Evolutionary conservation across 2,113 vertebrate species (phyloP).

Genomic region (Nerophis ophidion): DNA sequence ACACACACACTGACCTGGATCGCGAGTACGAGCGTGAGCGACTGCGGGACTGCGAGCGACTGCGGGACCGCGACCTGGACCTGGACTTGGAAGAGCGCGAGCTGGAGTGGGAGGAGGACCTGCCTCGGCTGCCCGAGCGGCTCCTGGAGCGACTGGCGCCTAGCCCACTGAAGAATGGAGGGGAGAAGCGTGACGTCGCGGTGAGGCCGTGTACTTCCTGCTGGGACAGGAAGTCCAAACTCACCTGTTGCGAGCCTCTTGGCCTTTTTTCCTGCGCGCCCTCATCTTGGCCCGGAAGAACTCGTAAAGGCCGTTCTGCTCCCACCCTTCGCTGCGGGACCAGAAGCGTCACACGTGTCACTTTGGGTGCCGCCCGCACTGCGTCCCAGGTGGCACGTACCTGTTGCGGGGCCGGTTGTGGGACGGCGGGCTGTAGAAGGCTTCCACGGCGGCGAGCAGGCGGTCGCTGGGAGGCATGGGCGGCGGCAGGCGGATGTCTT

Average conservation of each 20-base stretch:
- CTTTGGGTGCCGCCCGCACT: neutral
- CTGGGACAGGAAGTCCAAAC: conserved; percentile 2
- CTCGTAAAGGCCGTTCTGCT: conserved; percentile 96
- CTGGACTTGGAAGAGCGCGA: conserved; percentile 87
- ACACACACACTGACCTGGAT: conserved; percentile 76
- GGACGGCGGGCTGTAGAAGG: conserved; percentile 96
- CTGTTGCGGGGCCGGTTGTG: conserved; percentile 97
- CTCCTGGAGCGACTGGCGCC: conserved; percentile 77
- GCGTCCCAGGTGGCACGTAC: conserved; percentile 49
- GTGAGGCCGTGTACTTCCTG: neutral
- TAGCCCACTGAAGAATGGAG: conserved; percentile 61
- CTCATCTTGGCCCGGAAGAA: conserved; percentile 98
- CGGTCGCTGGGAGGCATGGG: conserved; percentile 97
- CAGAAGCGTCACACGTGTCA: neutral
- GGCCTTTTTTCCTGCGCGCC: conserved; percentile 88
- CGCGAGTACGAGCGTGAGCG: conserved; percentile 86
- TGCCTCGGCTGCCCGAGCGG: conserved; percentile 85
- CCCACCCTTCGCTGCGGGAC: conserved; percentile 90
- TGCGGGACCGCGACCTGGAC: conserved; percentile 73
- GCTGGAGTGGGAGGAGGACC: conserved; percentile 88
- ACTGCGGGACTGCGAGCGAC: conserved; percentile 80
- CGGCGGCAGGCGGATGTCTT: conserved; percentile 94
- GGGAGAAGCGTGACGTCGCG: neutral
- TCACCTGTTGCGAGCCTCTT: conserved; percentile 91
- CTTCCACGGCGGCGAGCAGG: conserved; percentile 91